Evolutionary conservation across 23 tunicate genomes (phyloP), one percentile per base, ranked within the genome.

Genomic region (Oikopleura dioica): DNA sequence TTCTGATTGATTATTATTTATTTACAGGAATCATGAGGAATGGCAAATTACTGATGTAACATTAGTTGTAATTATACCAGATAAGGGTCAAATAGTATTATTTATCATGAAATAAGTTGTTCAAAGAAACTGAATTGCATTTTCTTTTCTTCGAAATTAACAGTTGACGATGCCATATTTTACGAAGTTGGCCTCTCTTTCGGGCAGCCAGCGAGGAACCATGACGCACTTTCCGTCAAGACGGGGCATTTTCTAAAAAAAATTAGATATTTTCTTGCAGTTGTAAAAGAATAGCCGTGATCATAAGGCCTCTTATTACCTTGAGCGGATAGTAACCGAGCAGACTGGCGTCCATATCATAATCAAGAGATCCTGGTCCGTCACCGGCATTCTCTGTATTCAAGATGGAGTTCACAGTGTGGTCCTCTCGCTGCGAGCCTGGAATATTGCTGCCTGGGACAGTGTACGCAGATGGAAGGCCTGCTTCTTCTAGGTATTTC

Each of bases 341-440:
- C 26, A 63, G 26, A 63, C 72, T 63, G 30, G 30, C 33, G 26
- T 63, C 72, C 72, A 63, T 63, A 28, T 63, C 72, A 28, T 16
- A 63, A 28, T 63, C 72, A 28, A 63, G 72, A 23, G 72, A 63
- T 63, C 72, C 72, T 2, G 72, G 72, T 63, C 72, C 72, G 33
- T 63, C 72, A 2, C 72, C 72, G 5, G 72, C 72, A 31, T 63
- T 24, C 2, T 63, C 33, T 28, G 72, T 28, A 63, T 63, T 63
- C 4, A 2, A 4, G 16, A 28, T 31, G 30, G 72, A 63, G 33
- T 63, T 63, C 33, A 63, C 32, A 24, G 72, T 63, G 26, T 21
- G 33, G 2, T 23, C 26, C 33, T 63, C 5, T 63, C 33, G 16
- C 29, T 63, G 72, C 16, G 72, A 63, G 29, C 72, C 72, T 23